Evolutionary conservation across 2,113 vertebrate species (phyloP).

Genomic region (Dryoscopus gambensis): DNA sequence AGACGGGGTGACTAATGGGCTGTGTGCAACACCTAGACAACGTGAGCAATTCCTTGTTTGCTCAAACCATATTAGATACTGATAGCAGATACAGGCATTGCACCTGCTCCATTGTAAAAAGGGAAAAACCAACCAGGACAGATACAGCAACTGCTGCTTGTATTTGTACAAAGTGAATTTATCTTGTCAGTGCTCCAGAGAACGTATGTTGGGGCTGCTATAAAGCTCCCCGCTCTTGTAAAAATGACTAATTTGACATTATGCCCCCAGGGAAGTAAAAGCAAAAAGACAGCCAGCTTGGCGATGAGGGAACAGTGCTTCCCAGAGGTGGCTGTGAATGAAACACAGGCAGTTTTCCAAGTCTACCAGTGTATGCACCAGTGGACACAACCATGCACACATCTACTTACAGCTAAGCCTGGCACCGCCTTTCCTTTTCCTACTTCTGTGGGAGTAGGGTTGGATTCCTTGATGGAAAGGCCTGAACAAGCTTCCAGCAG

Average conservation of each 20-base stretch:
- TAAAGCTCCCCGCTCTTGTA: conserved; percentile 4
- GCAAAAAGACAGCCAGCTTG: background rate
- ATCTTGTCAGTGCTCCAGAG: background rate
- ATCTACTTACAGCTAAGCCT: background rate
- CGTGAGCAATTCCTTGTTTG: conserved; percentile 19
- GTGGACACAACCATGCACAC: background rate
- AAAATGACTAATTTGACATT: conserved; percentile 41
- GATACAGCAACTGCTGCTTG: background rate
- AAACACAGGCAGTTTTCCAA: background rate
- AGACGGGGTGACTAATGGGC: conserved; percentile 30
- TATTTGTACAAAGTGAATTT: background rate
- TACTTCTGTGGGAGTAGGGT: background rate
- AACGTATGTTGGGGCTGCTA: background rate
- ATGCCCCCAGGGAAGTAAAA: background rate
- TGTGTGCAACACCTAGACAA: conserved; percentile 55
- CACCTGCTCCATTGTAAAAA: conserved; percentile 18
- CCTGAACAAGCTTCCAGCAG: background rate
- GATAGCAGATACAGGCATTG: conserved; percentile 20
- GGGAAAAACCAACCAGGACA: background rate
- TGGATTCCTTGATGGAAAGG: background rate
- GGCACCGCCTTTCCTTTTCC: background rate
- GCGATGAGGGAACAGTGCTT: background rate
- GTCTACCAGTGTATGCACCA: background rate
- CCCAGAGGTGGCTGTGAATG: background rate
- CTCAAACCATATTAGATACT: conserved; percentile 23